Percentiles rank a stretch among this genome's conserved stretches.
Conservation (phyloP, 2,888 invertebrate species). For the Athrips mouffetella region DNA sequence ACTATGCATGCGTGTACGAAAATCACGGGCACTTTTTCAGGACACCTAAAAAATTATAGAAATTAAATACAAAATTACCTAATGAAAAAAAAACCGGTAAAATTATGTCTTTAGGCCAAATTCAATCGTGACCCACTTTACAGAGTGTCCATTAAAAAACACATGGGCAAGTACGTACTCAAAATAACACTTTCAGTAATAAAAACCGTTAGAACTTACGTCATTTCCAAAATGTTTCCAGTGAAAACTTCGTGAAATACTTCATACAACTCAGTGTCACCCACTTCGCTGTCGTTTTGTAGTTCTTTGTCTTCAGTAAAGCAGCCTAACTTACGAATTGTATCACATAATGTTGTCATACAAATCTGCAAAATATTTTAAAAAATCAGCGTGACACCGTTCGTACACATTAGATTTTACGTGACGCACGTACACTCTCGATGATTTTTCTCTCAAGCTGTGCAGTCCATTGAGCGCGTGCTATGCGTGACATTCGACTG, state of each 20-base stretch:
- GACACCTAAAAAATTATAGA: slow-evolving; percentile 76
- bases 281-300: slow-evolving; percentile 58
- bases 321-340: slow-evolving; percentile 94
- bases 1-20: slow-evolving; percentile 91
- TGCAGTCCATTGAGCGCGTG: too few relatives aligned
- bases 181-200: too few relatives aligned
- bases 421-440: too few relatives aligned
- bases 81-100: background rate
- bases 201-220: slow-evolving; percentile 60
- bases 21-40: slow-evolving; percentile 85
- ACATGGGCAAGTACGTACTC: too few relatives aligned
- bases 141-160: too few relatives aligned
- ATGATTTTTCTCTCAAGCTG: too few relatives aligned
- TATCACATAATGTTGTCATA: slow-evolving; percentile 95
- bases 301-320: slow-evolving; percentile 80
- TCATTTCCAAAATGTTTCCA: slow-evolving; percentile 84
- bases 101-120: too few relatives aligned
- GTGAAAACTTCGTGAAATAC: slow-evolving; percentile 86
- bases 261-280: slow-evolving; percentile 65
- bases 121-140: too few relatives aligned
- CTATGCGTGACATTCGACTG: too few relatives aligned
- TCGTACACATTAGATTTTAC: too few relatives aligned
- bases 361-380: slow-evolving; percentile 90
- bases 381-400: background rate
- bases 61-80: background rate